Percentiles rank a stretch among this genome's conserved stretches.
Evolutionary conservation across 2,797 vertebrate species (phyloP).

Genomic region (Pipistrellus pipistrellus): DNA sequence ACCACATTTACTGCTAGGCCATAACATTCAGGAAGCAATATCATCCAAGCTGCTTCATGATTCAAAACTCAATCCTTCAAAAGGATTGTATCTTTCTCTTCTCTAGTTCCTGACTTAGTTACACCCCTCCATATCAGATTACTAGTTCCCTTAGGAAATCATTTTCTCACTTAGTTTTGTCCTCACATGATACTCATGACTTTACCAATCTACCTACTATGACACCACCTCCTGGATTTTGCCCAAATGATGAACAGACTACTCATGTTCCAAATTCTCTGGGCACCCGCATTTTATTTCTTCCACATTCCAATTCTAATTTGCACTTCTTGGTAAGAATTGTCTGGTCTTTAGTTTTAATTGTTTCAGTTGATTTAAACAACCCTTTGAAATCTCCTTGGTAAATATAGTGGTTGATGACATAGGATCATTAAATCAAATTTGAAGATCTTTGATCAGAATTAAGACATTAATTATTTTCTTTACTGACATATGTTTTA

Average conservation of each 20-base stretch:
- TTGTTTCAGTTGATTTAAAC: background rate
- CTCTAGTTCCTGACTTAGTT: background rate
- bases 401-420: background rate
- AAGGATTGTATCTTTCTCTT: background rate
- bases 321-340: conserved; percentile 1
- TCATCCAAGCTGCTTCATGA: background rate
- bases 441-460: conserved; percentile 28
- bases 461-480: background rate
- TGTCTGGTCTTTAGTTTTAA: background rate
- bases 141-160: background rate
- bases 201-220: background rate
- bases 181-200: background rate
- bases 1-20: background rate
- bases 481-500: background rate
- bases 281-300: background rate
- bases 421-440: conserved; percentile 11
- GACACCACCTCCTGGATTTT: background rate
- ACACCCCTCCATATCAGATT: background rate
- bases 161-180: background rate
- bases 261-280: background rate
- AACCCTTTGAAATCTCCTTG: conserved; percentile 1
- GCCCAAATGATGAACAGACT: background rate
- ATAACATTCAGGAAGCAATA: background rate
- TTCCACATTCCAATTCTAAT: background rate
- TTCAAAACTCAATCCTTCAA: background rate